Conservation (phyloP, 2,797 vertebrate species). For the Menidia menidia region DNA sequence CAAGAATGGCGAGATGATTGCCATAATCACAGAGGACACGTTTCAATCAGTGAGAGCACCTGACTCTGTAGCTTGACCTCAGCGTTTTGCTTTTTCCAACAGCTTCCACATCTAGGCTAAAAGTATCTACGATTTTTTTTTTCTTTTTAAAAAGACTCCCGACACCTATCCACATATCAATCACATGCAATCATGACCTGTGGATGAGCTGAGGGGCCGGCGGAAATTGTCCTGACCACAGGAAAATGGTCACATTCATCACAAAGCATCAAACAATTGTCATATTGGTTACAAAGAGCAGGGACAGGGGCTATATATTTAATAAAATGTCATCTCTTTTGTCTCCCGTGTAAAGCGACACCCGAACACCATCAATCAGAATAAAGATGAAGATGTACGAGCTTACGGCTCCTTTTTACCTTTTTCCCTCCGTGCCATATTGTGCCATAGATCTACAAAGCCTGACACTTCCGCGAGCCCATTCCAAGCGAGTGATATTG, state of each 20-base stretch:
- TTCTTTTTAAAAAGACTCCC: conserved; percentile 17
- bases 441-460: conserved; percentile 75
- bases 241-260: conserved; percentile 50
- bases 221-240: conserved; percentile 44
- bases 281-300: conserved; percentile 33
- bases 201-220: conserved; percentile 44
- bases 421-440: conserved; percentile 63
- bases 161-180: conserved; percentile 44
- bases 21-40: conserved; percentile 60
- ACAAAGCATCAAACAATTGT: conserved; percentile 10
- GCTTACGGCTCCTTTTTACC: conserved; percentile 55
- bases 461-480: conserved; percentile 75
- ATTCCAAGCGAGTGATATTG: conserved; percentile 81
- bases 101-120: conserved; percentile 50
- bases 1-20: conserved; percentile 47
- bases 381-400: conserved; percentile 68
- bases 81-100: conserved; percentile 50
- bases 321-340: conserved; percentile 39
- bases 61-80: conserved; percentile 50
- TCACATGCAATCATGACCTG: conserved; percentile 36
- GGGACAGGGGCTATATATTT: conserved; percentile 35
- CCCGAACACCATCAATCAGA: conserved; percentile 58
- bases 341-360: conserved; percentile 43
- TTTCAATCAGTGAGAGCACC: conserved; percentile 55
- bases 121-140: conserved; percentile 31